These are phyloP conservation scores for Leptinotarsa lineolata DNA, from an alignment of 1,140 invertebrate genomes.

Conservation along the genomic window DNA sequence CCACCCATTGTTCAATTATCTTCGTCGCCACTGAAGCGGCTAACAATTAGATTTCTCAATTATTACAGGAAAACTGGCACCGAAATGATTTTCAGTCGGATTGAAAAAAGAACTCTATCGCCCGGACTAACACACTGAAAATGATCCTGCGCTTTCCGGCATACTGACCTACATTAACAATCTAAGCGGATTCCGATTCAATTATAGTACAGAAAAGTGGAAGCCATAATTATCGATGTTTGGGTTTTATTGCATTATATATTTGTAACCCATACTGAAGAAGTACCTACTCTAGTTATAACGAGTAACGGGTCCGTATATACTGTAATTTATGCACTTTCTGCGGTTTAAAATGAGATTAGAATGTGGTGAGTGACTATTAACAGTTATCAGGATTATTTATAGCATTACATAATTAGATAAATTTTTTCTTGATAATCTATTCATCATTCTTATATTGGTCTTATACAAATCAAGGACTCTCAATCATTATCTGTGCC, in stretches of 20 bases:
- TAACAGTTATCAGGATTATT: too few species aligned
- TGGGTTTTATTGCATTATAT: neutral
- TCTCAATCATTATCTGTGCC: too few species aligned
- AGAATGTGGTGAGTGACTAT: too few species aligned
- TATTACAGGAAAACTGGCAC: neutral
- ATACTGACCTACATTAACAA: neutral
- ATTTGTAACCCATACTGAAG: neutral
- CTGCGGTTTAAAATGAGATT: too few species aligned
- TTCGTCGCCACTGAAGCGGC: neutral
- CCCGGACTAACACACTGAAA: neutral
- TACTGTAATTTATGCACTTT: too few species aligned
- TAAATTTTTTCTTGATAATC: too few species aligned
- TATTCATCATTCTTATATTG: too few species aligned
- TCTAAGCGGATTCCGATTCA: neutral
- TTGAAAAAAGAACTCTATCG: neutral
- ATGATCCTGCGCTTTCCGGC: neutral
- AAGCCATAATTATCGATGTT: neutral
- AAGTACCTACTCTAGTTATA: neutral
- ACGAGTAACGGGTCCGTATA: neutral
- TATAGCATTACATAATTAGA: too few species aligned
- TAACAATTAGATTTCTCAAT: neutral
- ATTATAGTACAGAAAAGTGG: slow-evolving; percentile 3
- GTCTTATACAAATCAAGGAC: too few species aligned
- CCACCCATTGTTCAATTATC: neutral
- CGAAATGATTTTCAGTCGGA: neutral